These are phyloP conservation scores for Pseudorhiza aurosa DNA, from an alignment of 30 jellyfish, hydroid and myxozoan species.

Conservation along the genomic window DNA sequence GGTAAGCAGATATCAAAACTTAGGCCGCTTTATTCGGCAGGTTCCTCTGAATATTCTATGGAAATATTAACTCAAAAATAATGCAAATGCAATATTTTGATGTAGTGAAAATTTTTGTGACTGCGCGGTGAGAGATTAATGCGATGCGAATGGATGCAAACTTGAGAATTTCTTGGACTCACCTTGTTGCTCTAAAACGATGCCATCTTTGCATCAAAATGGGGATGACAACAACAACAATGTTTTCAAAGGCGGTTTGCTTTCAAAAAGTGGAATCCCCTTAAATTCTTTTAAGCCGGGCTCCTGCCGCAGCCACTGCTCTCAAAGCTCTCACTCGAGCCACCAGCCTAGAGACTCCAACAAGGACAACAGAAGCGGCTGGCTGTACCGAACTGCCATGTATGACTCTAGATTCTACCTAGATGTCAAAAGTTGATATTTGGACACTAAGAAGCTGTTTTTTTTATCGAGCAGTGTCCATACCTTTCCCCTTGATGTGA, in stretches of 20 bases:
- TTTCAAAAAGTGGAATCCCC: slow-evolving; percentile 30
- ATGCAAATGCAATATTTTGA: neutral
- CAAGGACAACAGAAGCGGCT: no score
- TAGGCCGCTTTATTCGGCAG: neutral
- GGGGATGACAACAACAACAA: slow-evolving; percentile 67
- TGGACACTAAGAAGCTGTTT: no score
- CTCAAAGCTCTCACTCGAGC: neutral
- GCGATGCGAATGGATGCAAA: slow-evolving; percentile 30
- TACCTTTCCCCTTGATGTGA: no score
- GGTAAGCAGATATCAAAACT: no score
- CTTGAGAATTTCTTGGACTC: neutral
- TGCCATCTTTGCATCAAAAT: slow-evolving; percentile 51
- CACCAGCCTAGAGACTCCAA: neutral
- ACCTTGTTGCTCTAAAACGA: slow-evolving; percentile 11
- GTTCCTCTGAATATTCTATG: neutral
- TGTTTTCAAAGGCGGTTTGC: slow-evolving; percentile 40
- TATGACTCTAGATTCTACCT: no score
- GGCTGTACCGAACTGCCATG: no score
- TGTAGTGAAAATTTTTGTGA: neutral
- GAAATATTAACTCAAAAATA: neutral
- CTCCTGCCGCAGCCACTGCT: neutral
- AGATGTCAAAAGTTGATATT: no score
- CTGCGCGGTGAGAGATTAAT: no score
- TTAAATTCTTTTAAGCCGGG: slow-evolving; percentile 11
- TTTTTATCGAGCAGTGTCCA: no score